These are phyloP conservation scores for Pelagia noctiluca DNA, from an alignment of 30 jellyfish, hydroid and myxozoan species.

Conservation along the genomic window DNA sequence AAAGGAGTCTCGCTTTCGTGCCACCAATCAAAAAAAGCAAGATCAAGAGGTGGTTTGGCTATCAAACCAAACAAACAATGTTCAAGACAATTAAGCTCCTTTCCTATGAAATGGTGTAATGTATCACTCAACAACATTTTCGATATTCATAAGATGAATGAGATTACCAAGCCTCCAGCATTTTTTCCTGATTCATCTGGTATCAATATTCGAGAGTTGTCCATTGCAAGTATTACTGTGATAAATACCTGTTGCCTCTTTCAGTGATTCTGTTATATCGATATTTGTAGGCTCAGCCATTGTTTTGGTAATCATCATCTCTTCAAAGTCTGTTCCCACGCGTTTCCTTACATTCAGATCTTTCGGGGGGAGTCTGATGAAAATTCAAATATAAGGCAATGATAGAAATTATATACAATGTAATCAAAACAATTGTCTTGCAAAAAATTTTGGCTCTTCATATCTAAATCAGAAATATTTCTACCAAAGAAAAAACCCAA, in stretches of 20 bases:
- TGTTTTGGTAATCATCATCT: slow-evolving; percentile 33
- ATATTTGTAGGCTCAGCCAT: slow-evolving; percentile 56
- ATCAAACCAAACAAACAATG: too few species aligned
- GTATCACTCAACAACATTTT: background rate
- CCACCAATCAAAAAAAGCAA: too few species aligned
- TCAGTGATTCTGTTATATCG: slow-evolving; percentile 49
- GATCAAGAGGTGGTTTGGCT: too few species aligned
- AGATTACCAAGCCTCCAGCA: too few species aligned
- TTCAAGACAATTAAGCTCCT: background rate
- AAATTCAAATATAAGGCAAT: too few species aligned
- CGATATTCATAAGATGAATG: background rate
- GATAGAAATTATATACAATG: too few species aligned
- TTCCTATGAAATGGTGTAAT: background rate
- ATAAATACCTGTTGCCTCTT: slow-evolving; percentile 44
- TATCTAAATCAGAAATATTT: background rate
- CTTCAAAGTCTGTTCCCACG: slow-evolving; percentile 49
- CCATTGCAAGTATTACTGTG: background rate
- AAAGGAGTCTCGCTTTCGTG: too few species aligned
- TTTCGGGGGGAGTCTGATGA: slow-evolving; percentile 51
- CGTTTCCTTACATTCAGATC: slow-evolving; percentile 7
- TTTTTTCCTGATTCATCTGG: background rate
- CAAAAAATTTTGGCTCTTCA: background rate
- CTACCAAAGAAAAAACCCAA: background rate
- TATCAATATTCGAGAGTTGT: background rate
- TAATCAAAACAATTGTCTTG: too few species aligned